phyloP scores from a whole-genome alignment of 2,888 invertebrate species.

The Tipula lateralis region DNA sequence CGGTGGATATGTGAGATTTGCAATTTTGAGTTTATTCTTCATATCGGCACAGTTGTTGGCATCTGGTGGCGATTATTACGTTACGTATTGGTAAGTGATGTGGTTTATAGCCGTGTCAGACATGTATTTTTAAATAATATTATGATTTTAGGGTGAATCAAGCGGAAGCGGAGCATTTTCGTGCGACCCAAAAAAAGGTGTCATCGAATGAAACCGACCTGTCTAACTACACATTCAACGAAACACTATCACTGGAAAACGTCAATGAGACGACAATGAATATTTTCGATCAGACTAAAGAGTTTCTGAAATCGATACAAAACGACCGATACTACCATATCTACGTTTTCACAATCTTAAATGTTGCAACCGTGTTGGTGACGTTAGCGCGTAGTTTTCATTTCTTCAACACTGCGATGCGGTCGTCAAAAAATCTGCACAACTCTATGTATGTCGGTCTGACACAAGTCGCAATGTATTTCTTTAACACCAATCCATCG shows the following conservation, averaged over 20 bases:
- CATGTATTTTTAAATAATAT: background rate
- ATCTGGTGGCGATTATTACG: slow-evolving; percentile 74
- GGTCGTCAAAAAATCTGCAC: slow-evolving; percentile 72
- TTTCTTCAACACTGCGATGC: slow-evolving; percentile 61
- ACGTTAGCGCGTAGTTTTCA: slow-evolving; percentile 47
- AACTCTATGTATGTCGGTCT: slow-evolving; percentile 82
- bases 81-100: slow-evolving; percentile 64
- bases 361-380: slow-evolving; percentile 46
- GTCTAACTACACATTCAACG: background rate
- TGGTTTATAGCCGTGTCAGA: slow-evolving; percentile 37
- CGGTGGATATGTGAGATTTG: slow-evolving; percentile 59
- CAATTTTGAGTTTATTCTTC: slow-evolving; percentile 59
- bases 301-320: background rate
- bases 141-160: slow-evolving; percentile 32
- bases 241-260: background rate
- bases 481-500: slow-evolving; percentile 83
- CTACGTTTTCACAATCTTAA: slow-evolving; percentile 52
- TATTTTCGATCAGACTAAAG: background rate
- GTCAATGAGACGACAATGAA: background rate
- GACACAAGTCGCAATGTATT: slow-evolving; percentile 73
- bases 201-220: background rate
- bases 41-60: slow-evolving; percentile 63
- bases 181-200: background rate
- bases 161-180: background rate
- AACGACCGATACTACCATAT: slow-evolving; percentile 38